Evolutionary conservation across 2,113 vertebrate genomes (phyloP), one percentile per base, ranked within the genome.

Genomic region (Bos javanicus): DNA sequence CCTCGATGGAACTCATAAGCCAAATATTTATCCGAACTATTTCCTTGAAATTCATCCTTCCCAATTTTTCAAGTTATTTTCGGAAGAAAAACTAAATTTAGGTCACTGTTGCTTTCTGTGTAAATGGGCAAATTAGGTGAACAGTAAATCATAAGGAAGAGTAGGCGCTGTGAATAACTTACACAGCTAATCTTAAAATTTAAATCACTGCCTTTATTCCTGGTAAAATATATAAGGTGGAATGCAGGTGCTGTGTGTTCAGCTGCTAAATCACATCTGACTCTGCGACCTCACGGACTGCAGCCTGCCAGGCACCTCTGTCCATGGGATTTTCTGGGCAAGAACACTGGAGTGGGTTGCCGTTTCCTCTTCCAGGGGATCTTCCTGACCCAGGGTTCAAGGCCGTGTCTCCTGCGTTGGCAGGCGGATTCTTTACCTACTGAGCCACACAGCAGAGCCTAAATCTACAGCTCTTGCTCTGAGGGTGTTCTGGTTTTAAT

Each of bases 21-120:
- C 60, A 94, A 87, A 64, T 94, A 19, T 62, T 95, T 96, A 48
- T 74, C 46, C 87, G 85, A 89, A 93, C 28, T 93, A 9, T 89
- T 88, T 74, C 14, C 39, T 97, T 95, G 30, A 74, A 64, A 76
- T 16, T 87, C 26, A 52, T 88, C 30, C 56, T 96, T 96, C 48
- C 23, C 91, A 56, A 16, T 46, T 94, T 78, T 90, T 56, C 21
- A 90, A 11, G 2, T 74, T 95, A 50, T 82, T 94, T 94, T 81
- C 13, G 54, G 74, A 90, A 90, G 74, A 59, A 90, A 82, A 94
- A 57, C 67, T 83, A 64, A 94, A 60, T 81, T 39, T 60, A 90
- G 48, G 10, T 81, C 59, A 43, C 3, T 21, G 52, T 83, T 19
- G 7, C 86, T 95, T 90, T 80, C 87, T 90, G 67, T 54, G 30